Evolutionary conservation across 2,888 invertebrate genomes (phyloP), one percentile per base, ranked within the genome.

Genomic region (Cordylochernes scorpioides): DNA sequence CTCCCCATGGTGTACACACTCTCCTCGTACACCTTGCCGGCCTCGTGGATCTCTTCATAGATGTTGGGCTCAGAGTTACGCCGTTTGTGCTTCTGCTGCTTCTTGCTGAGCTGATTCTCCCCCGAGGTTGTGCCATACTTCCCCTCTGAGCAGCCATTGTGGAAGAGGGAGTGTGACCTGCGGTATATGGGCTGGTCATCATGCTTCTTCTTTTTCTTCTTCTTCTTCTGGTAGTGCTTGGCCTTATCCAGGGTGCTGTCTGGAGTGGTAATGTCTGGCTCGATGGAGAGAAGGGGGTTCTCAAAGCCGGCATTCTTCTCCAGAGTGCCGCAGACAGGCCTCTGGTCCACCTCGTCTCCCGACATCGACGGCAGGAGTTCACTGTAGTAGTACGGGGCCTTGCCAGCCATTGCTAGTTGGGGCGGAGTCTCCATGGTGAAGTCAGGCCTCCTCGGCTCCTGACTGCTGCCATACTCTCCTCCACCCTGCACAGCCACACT

Each of bases 371-470:
- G 9, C 9, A 17, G 10, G 10, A 42, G 35, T 36, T 42, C 42
- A 25, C 41, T 38, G 19, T 42, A 42, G 25, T 42, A 42, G 30
- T 42, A 42, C 17, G 42, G 42, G 13, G 38, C 42, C 27, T 39
- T 40, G 18, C 30, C 28, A 21, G 37, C 37, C 37, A 37, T 37
- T n/a, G n/a, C n/a, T n/a, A n/a, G n/a, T n/a, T n/a, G n/a, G n/a
- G n/a, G n/a, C n/a, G n/a, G n/a, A n/a, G n/a, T n/a, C n/a, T n/a
- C n/a, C n/a, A n/a, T n/a, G n/a, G n/a, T n/a, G n/a, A n/a, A n/a
- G n/a, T n/a, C n/a, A n/a, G n/a, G n/a, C n/a, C n/a, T n/a, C n/a
- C n/a, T n/a, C n/a, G n/a, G n/a, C n/a, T n/a, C n/a, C n/a, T n/a
- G n/a, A n/a, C n/a, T n/a, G n/a, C n/a, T n/a, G n/a, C n/a, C n/a